Evolutionary conservation across 1,140 invertebrate species (phyloP).

Genomic region (Drosophila kikkawai): DNA sequence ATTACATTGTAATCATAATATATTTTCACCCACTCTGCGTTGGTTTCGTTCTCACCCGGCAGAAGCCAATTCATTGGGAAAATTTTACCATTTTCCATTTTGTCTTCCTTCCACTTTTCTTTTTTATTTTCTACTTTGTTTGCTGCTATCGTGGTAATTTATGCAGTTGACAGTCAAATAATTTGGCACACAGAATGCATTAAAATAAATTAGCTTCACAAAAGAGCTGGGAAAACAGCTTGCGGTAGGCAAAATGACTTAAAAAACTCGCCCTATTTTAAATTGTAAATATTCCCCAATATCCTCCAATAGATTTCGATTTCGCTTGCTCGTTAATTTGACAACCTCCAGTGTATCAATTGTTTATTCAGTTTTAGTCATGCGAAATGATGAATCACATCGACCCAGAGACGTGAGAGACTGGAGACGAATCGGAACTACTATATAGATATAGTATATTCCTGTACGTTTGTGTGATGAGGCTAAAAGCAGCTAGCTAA

Average conservation of each 20-base stretch:
- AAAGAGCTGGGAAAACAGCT: slow-evolving; percentile 18
- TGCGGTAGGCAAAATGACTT: neutral
- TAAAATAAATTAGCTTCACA: slow-evolving; percentile 46
- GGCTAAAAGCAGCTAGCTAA: slow-evolving; percentile 59
- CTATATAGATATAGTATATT: slow-evolving; percentile 22
- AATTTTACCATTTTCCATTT: slow-evolving; percentile 28
- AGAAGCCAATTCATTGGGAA: slow-evolving; percentile 35
- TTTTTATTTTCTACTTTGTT: slow-evolving; percentile 21
- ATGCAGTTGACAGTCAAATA: slow-evolving; percentile 53
- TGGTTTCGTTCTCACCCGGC: slow-evolving; percentile 39
- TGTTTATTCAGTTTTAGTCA: slow-evolving; percentile 37
- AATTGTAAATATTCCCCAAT: neutral
- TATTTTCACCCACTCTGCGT: slow-evolving; percentile 47
- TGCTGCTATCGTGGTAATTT: slow-evolving; percentile 39
- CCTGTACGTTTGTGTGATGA: slow-evolving; percentile 22
- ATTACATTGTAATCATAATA: slow-evolving; percentile 57
- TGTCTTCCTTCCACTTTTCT: slow-evolving; percentile 24
- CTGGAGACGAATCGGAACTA: slow-evolving; percentile 30
- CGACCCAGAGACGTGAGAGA: slow-evolving; percentile 50
- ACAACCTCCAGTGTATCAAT: slow-evolving; percentile 4
- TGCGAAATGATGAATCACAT: slow-evolving; percentile 58
- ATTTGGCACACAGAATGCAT: slow-evolving; percentile 49
- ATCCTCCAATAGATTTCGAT: neutral
- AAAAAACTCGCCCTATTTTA: neutral
- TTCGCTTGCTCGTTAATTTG: slow-evolving; percentile 13